Evolutionary conservation across 2,888 invertebrate species (phyloP), one percentile per base, ranked within the genome.

Genomic region (Glaucopsyche alexis): DNA sequence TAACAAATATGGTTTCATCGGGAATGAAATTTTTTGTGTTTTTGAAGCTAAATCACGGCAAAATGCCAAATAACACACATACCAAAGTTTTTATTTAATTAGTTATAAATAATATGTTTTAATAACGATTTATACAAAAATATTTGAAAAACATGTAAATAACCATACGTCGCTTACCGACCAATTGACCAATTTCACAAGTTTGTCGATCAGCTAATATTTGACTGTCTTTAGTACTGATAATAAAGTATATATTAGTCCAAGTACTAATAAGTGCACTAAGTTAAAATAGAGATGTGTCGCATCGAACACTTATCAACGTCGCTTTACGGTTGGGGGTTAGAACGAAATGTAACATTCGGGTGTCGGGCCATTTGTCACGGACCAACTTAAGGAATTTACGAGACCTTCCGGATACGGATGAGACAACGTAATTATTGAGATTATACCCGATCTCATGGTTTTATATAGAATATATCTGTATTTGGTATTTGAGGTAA

Each of bases 331-430:
- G 83, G 81, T 81, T 82, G 80, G 79, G 82, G 82, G 83, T 84
- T 88, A 84, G 85, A 87, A 82, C 83, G 83, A 84, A 87, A 87
- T 83, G 85, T 85, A 83, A 82, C 84, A 82, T 80, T 79, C 79
- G 81, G 79, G 80, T 79, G 80, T 77, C 81, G 81, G 79, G 81
- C 83, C 84, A 89, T 90, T 89, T 87, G 85, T 89, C 86, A 86
- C 83, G 81, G 75, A 80, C 80, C 81, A 80, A 85, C 82, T 85
- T 86, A 84, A 85, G 86, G 84, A 86, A 87, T 88, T 86, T 87
- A 84, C 81, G 86, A 77, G 78, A 81, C 77, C 79, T 82, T 49
- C 69, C 82, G 85, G 85, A 83, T 84, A 85, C 85, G 84, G 83
- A 82, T 81, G 82, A 78, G 78, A 81, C 82, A 67, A 65, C 42